Base-by-base conservation (phyloP, 2,797 vertebrate species). In the Amblyopsis hoosieri region DNA sequence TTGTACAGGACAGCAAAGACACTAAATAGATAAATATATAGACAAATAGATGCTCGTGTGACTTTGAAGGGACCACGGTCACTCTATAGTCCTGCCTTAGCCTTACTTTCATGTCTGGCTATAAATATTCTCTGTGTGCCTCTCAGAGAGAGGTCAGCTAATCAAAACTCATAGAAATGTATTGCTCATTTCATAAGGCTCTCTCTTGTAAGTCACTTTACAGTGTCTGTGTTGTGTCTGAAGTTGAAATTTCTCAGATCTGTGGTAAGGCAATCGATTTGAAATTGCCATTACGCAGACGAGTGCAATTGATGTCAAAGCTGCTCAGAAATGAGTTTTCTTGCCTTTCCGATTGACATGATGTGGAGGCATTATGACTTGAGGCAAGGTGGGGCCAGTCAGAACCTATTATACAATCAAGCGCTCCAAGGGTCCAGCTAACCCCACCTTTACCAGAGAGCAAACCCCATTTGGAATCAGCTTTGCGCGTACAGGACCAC, bases 251-350 rank as follows among this genome's bases (percentile, higher is more conserved):
- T 85, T 85, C 63, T 71, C 69, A 60, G 56, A 63, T 76, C 74
- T 66, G 75, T 72, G 71, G 79, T 72, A 72, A 75, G 64, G 78
- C 81, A 78, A 86, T 85, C 75, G 73, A 91, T 90, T 86, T 78
- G 74, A 83, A 86, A 87, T 87, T 78, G 82, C 84, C 69, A 76
- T 73, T 54, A 81, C 85, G 78, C 69, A 46, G 66, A 66, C 75
- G 79, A 81, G 79, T 75, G 80, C 88, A 86, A 87, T 83, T 87
- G 86, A 90, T 90, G 90, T 91, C 89, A 83, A 84, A 75, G 78
- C 82, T 73, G 76, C 76, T 88, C 84, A 85, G 82, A 89, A 89
- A 92, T 89, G 71, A 87, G 81, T 85, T 90, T 89, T 85, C 81
- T 85, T 78, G 74, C 80, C 74, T 72, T 83, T 84, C 79, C 55